Conservation (phyloP, 2,888 invertebrate species). For the Drosophila pegasa region DNA sequence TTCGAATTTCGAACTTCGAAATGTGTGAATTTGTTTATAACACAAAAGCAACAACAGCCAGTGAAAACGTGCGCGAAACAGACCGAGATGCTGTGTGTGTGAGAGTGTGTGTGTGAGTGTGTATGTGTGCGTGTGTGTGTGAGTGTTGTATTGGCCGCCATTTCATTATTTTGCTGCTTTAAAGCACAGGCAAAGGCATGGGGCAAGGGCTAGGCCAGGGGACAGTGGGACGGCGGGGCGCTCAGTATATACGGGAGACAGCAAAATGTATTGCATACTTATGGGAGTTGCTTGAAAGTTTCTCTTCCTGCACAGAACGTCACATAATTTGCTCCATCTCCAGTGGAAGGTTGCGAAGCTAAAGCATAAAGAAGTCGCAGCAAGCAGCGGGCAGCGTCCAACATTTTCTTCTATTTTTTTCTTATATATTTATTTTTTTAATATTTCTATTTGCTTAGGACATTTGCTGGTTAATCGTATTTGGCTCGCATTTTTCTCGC, state of each 20-base stretch:
- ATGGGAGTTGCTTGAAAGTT: slow-evolving; percentile 57
- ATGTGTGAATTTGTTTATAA: slow-evolving; percentile 76
- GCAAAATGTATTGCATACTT: slow-evolving; percentile 64
- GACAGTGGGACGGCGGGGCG: background rate
- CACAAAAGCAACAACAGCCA: slow-evolving; percentile 24
- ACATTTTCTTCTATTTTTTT: background rate
- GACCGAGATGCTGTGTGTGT: slow-evolving; percentile 41
- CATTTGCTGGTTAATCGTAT: slow-evolving; percentile 37
- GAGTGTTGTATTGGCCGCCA: slow-evolving; percentile 41
- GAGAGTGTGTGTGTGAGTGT: slow-evolving; percentile 2
- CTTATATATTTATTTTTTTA: slow-evolving; percentile 17
- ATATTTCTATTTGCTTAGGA: slow-evolving; percentile 40
- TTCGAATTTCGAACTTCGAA: slow-evolving; percentile 76
- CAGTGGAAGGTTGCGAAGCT: background rate
- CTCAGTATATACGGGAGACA: slow-evolving; percentile 39
- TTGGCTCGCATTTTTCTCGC: background rate
- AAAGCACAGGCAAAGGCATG: slow-evolving; percentile 41
- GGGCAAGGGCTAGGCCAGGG: background rate
- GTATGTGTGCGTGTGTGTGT: slow-evolving; percentile 13
- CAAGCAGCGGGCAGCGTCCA: background rate
- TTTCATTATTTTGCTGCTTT: slow-evolving; percentile 56
- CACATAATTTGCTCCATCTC: slow-evolving; percentile 40
- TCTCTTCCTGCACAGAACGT: slow-evolving; percentile 18
- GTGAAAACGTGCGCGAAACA: slow-evolving; percentile 24
- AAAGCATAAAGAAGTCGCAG: background rate